These are phyloP conservation scores for Tiliacea aurago DNA, from an alignment of 2,888 invertebrate species.

Conservation along the genomic window DNA sequence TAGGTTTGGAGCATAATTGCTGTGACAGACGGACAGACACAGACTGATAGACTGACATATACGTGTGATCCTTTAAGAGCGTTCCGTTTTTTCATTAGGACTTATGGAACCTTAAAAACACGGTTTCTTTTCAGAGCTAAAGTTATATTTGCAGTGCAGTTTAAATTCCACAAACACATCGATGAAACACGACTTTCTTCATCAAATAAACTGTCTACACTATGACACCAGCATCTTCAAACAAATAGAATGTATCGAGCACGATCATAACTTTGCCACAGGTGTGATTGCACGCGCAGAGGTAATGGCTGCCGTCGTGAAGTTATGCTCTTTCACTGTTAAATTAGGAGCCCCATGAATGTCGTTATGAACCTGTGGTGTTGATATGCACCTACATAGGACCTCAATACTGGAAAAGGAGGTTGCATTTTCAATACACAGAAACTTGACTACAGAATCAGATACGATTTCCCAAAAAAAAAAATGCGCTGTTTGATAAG, in stretches of 20 bases:
- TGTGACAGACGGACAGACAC: too few species aligned
- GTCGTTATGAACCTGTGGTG: slow-evolving; percentile 32
- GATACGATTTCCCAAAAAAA: not conserved
- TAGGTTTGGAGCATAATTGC: too few species aligned
- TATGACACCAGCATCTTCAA: not conserved
- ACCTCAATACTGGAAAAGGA: not conserved
- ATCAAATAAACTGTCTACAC: slow-evolving; percentile 22
- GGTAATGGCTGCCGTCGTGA: slow-evolving; percentile 72
- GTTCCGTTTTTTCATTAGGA: too few species aligned
- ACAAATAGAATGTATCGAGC: slow-evolving; percentile 53
- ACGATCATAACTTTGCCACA: slow-evolving; percentile 67
- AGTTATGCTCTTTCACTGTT: slow-evolving; percentile 76
- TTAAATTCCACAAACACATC: slow-evolving; percentile 3
- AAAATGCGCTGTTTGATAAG: not conserved
- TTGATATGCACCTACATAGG: not conserved
- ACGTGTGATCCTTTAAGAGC: too few species aligned
- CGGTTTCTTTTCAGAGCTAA: not conserved
- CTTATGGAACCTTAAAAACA: too few species aligned
- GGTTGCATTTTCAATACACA: not conserved
- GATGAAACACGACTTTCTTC: slow-evolving; percentile 10
- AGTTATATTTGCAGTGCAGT: not conserved
- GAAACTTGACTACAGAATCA: not conserved
- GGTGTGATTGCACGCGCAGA: slow-evolving; percentile 71
- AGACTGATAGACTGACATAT: too few species aligned
- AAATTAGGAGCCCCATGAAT: slow-evolving; percentile 74